Percentiles rank a stretch among this genome's conserved stretches.
Evolutionary conservation across 30 jellyfish, hydroid and myxozoan genomes (phyloP).

Genomic region (Mastigias papua): DNA sequence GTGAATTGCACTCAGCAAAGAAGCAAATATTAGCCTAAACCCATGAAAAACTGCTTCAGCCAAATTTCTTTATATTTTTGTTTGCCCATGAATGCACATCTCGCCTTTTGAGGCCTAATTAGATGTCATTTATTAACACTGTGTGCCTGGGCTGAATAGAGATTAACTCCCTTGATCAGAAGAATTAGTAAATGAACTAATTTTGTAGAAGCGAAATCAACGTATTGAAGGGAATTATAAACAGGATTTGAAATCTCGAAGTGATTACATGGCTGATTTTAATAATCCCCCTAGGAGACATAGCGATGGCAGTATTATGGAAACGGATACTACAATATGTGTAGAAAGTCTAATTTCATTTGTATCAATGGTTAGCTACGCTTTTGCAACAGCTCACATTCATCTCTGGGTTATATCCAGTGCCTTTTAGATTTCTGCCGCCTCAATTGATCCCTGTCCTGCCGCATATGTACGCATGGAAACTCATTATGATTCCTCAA

Average conservation of each 20-base stretch:
- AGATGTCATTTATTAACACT: neutral
- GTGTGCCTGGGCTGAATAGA: neutral
- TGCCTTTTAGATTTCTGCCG: no score
- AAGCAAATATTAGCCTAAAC: neutral
- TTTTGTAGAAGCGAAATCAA: neutral
- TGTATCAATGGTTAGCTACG: neutral
- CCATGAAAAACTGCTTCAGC: neutral
- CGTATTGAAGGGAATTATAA: neutral
- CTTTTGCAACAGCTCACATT: no score
- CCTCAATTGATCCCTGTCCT: no score
- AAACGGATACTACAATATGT: neutral
- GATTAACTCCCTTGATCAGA: neutral
- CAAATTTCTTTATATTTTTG: neutral
- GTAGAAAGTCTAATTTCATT: neutral
- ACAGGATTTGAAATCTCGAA: neutral
- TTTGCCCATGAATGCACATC: slow-evolving; percentile 21
- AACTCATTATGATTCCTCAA: no score
- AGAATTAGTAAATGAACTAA: neutral
- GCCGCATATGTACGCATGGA: no score
- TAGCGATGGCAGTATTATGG: neutral
- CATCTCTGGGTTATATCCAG: no score
- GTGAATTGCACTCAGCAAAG: neutral
- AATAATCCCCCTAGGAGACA: neutral
- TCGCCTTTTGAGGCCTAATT: slow-evolving; percentile 14
- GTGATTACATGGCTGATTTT: neutral